Evolutionary conservation across 2,113 vertebrate species (phyloP), one percentile per base, ranked within the genome.

Genomic region (Argyrosomus japonicus): DNA sequence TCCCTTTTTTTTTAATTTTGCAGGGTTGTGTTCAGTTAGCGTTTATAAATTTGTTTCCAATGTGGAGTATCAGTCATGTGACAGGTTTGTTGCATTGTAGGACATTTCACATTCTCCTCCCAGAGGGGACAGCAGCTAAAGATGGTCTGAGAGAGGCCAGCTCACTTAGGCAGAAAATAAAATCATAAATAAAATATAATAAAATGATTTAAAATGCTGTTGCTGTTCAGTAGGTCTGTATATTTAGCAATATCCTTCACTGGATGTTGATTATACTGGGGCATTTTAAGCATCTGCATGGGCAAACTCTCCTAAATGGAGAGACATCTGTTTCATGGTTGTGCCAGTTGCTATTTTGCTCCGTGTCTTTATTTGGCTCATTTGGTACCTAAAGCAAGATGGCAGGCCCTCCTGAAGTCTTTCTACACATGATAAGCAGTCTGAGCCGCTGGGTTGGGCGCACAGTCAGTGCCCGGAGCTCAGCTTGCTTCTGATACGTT

Each of bases 331-430:
- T 65, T 70, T 61, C 17, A 32, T 83, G 70, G 15, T 68, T 67
- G 79, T 87, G 91, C 91, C 85, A 87, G 70, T 27, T 53, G 60
- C 71, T 40, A 18, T 71, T 83, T 78, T 71, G 40, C 75, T 79
- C 60, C 58, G 73, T 8, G 58, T 77, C 89, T 47, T 89, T 81
- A 81, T 89, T 85, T 89, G 85, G 78, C 77, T 93, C 80, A 88
- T 89, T 91, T 81, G 56, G 74, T 89, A 82, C 81, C 81, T 82
- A 87, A 84, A 93, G 87, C 69, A 74, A 89, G 71, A 91, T 85
- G 83, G 82, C 87, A 84, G 76, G 18, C 11, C 57, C 62, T 88
- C 75, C 79, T 65, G 43, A 67, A 79, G 82, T 68, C 79, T 85
- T 83, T 78, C 79, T 70, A 57, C 53, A 67, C 74, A 73, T 77